These are phyloP conservation scores for Leptothorax acervorum DNA, from an alignment of 2,888 invertebrate genomes.

Conservation along the genomic window DNA sequence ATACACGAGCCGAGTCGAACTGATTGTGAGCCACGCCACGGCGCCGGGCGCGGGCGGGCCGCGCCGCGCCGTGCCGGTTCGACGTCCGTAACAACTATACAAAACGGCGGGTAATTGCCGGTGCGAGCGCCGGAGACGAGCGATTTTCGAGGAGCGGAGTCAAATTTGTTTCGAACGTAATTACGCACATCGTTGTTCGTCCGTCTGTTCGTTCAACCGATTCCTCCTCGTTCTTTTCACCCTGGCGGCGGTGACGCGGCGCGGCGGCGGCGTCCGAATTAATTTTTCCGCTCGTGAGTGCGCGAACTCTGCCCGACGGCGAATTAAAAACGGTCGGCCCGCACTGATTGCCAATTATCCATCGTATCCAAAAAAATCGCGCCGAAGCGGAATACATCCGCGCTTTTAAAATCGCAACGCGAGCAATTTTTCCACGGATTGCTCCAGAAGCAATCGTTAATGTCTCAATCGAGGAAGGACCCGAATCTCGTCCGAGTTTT, in stretches of 20 bases:
- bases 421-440: slow-evolving; percentile 4
- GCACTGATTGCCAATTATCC: slow-evolving; percentile 47
- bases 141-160: slow-evolving; percentile 54
- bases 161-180: slow-evolving; percentile 71
- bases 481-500: not conserved
- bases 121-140: slow-evolving; percentile 53
- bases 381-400: no score
- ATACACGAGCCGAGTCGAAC: slow-evolving; percentile 29
- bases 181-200: slow-evolving; percentile 58
- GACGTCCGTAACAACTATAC: slow-evolving; percentile 55
- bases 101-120: slow-evolving; percentile 69
- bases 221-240: slow-evolving; percentile 15
- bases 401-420: not conserved
- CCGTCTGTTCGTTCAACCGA: slow-evolving; percentile 24
- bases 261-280: not conserved
- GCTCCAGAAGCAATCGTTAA: slow-evolving; percentile 3
- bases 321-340: slow-evolving; percentile 13
- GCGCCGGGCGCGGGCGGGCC: not conserved
- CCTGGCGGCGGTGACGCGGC: not conserved
- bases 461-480: not conserved
- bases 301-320: slow-evolving; percentile 19
- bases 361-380: slow-evolving; percentile 13
- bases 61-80: slow-evolving; percentile 47
- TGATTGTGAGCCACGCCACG: not conserved
- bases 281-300: slow-evolving; percentile 29